Evolutionary conservation across 2,113 vertebrate genomes (phyloP), one percentile per base, ranked within the genome.

Genomic region (Orcinus orca): DNA sequence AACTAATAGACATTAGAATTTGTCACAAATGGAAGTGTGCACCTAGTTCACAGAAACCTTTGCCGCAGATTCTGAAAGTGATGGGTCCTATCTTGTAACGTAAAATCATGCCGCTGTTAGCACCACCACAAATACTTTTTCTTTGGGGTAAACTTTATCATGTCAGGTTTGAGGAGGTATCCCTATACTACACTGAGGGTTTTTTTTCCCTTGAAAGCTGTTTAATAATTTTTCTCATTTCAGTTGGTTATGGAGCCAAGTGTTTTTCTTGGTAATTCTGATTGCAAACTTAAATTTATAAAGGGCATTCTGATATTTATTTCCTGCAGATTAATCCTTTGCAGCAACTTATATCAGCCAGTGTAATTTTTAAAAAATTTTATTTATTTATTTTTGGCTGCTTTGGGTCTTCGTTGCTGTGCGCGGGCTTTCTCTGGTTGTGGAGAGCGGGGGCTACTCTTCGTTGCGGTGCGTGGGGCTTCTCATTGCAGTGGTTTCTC

Each of bases 211-310:
- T 92, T 36, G 18, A 90, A 77, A 87, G n/a, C n/a, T 12, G 23
- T 84, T 82, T 70, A 38, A 65, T 92, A 80, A 53, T 74, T 83
- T 95, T 86, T 96, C 41, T 90, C 95, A 36, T 44, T 96, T 93
- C 26, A 67, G 2, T 96, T 96, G 53, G n/a, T 90, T 94, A 44
- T 73, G 31, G 65, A 87, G 31, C 55, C 68, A 90, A 67, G 29
- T 90, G 50, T 71, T 89, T 38, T 90, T 76, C 36, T 86, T 92
- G 55, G 13, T 88, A 44, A 31, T 87, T 95, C 17, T 68, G 9
- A 65, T 71, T 97, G 44, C 36, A 88, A 58, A 26, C 62, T 96
- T 92, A 96, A 55, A 63, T 87, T 95, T 92, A 41, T 67, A 82
- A 88, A 93, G 41, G 60, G 3, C 53, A 58, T 44, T 93, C 25